Percentiles rank a stretch among this genome's conserved stretches.
These are phyloP conservation scores for Zonotrichia leucophrys DNA, from an alignment of 2,113 vertebrate genomes.

Conservation along the genomic window DNA sequence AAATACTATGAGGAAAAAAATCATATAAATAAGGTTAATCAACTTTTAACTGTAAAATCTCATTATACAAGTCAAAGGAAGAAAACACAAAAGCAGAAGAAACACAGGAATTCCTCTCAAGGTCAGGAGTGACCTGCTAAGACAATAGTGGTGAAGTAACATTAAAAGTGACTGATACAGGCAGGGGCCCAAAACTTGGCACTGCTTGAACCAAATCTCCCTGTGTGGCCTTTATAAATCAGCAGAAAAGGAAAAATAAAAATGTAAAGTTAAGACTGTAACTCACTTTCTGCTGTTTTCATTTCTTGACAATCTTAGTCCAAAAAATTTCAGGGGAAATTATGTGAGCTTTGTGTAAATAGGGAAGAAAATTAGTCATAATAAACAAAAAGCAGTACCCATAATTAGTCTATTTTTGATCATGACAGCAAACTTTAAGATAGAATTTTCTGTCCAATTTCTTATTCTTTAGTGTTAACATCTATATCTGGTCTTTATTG, in stretches of 20 bases:
- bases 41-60: neutral
- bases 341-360: neutral
- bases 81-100: neutral
- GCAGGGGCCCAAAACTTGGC: neutral
- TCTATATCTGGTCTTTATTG: neutral
- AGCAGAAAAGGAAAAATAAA: neutral
- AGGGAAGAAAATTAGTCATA: neutral
- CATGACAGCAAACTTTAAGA: neutral
- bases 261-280: neutral
- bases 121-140: neutral
- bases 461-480: neutral
- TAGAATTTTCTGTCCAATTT: neutral
- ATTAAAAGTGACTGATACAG: neutral
- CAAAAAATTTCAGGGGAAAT: neutral
- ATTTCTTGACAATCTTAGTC: neutral
- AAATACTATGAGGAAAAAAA: slow-evolving; percentile 82
- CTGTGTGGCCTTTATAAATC: neutral
- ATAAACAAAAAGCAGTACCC: neutral
- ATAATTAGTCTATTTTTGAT: neutral
- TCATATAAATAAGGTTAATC: neutral
- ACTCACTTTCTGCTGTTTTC: neutral
- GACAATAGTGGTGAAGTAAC: neutral
- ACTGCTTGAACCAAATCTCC: neutral
- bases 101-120: neutral
- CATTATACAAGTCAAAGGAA: neutral